These are phyloP conservation scores for Leptestheria dahalacensis DNA, from an alignment of 1,140 invertebrate genomes.

Conservation along the genomic window DNA sequence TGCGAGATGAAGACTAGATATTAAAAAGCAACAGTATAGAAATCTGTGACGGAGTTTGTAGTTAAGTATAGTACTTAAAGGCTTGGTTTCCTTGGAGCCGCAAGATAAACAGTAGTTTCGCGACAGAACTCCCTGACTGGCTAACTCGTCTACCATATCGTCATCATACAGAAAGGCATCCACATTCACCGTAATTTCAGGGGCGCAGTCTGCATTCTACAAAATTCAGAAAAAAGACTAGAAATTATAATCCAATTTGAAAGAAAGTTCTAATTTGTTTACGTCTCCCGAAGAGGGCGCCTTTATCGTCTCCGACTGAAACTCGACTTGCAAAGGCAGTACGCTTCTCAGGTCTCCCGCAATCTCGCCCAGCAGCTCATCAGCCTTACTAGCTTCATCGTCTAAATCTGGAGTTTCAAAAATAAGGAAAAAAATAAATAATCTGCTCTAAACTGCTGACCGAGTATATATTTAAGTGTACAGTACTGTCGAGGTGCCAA, in stretches of 20 bases:
- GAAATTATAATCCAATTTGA: background rate
- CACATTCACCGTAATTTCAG: slow-evolving; percentile 41
- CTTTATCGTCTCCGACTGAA: slow-evolving; percentile 39
- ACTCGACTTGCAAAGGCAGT: slow-evolving; percentile 38
- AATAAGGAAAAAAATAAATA: too few species aligned
- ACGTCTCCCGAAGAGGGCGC: slow-evolving; percentile 35
- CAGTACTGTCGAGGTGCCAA: slow-evolving; percentile 22
- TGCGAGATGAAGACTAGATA: slow-evolving; percentile 48
- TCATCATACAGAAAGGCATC: slow-evolving; percentile 57
- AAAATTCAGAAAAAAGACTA: too few species aligned
- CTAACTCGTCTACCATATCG: slow-evolving; percentile 41
- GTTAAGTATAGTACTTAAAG: slow-evolving; percentile 35
- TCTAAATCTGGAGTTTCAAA: too few species aligned
- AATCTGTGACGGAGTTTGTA: too few species aligned
- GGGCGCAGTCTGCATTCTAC: slow-evolving; percentile 42
- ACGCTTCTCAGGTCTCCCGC: slow-evolving; percentile 35
- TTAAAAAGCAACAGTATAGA: slow-evolving; percentile 21
- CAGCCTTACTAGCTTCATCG: slow-evolving; percentile 18
- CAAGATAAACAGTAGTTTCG: slow-evolving; percentile 47
- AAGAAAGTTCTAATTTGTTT: slow-evolving; percentile 19
- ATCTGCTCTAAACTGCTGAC: too few species aligned
- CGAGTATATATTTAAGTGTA: too few species aligned
- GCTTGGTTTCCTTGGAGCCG: slow-evolving; percentile 40
- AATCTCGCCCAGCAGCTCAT: slow-evolving; percentile 31
- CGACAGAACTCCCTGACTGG: slow-evolving; percentile 40